A percentile compares a stretch with the other conserved stretches of the same genome.
phyloP scores from a whole-genome alignment of 1,140 invertebrate genomes.

The Caerostris extrusa region DNA sequence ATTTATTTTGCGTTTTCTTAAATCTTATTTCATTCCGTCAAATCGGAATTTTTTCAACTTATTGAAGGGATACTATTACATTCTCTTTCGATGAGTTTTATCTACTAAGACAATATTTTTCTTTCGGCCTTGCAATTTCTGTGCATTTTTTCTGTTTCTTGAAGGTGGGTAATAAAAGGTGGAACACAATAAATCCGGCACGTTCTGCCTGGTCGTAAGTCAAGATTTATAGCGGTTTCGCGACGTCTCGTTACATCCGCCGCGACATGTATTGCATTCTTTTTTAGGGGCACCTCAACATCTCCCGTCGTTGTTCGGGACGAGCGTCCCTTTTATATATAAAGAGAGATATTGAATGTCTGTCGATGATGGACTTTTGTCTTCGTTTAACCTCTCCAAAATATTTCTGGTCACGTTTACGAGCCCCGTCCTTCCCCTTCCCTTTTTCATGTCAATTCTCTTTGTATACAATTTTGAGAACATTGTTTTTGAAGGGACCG shows the following conservation, averaged over 20 bases:
- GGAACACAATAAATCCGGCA: slow-evolving; percentile 55
- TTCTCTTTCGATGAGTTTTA: not conserved
- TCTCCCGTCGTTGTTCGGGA: not conserved
- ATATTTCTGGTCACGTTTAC: slow-evolving; percentile 28
- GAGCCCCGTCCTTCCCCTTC: too few relatives aligned
- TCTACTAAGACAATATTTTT: not conserved
- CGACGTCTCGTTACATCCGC: slow-evolving; percentile 14
- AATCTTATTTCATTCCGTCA: not conserved
- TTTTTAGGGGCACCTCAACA: slow-evolving; percentile 23
- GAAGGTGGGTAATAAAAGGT: slow-evolving; percentile 5
- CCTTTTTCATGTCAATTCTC: too few relatives aligned
- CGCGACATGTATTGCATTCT: slow-evolving; percentile 58
- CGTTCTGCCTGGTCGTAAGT: slow-evolving; percentile 66
- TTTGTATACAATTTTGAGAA: too few relatives aligned
- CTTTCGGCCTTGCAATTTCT: not conserved
- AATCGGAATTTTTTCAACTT: not conserved
- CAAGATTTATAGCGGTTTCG: slow-evolving; percentile 61
- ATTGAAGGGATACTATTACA: not conserved
- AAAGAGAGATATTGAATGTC: slow-evolving; percentile 20
- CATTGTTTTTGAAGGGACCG: too few relatives aligned
- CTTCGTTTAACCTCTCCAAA: not conserved
- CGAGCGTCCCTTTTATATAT: not conserved
- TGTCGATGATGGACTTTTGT: not conserved
- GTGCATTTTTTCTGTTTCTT: not conserved
- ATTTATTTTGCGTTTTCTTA: not conserved